Base-by-base conservation (phyloP, 2,797 vertebrate species). In the Zenarchopterus dispar region DNA sequence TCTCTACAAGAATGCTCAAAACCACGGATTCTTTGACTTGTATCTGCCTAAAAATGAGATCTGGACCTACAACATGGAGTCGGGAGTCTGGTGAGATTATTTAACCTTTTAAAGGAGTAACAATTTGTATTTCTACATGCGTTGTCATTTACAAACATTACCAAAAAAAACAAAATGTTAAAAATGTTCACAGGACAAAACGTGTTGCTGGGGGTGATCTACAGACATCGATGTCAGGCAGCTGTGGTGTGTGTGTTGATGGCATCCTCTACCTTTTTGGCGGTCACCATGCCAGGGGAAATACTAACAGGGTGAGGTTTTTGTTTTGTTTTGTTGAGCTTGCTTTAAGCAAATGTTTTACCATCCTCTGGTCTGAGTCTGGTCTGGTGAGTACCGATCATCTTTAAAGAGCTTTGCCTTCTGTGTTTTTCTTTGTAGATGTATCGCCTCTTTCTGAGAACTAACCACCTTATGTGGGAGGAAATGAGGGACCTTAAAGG, bases 11-110 rank as follows among this genome's bases (percentile, higher is more conserved):
- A 98, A 96, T 31, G 93, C 95, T 46, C 95, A 96, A 59, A 93
- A 93, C 33, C 90, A 92, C 46, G 95, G 93, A 42, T 94, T 94
- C 71, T 93, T 94, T 63, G 97, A 99, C 82, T 93, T 98, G 74
- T 99, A 99, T 61, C 85, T 99, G 82, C 97, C 97, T 1, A 93
- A 94, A 90, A 94, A 94, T 84, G 97, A 99, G 82, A 93, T 98
- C 62, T 99, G 97, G 97, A 94, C 95, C 19, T 98, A 97, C 90
- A 95, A 96, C 88, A 96, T 97, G 95, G 97, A 98, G 86, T 96
- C 95, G 46, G 93, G 93, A 87, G 91, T 89, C 89, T 99, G 97
- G 97, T 98, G 94, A 81, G 62, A 41, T 0, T 9, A 48, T 57
- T 15, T 19, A 8, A 3, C 42, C 7, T 63, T 43, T 16, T 19